phyloP scores from a whole-genome alignment of 2,797 vertebrate species.

The Falco columbarius region DNA sequence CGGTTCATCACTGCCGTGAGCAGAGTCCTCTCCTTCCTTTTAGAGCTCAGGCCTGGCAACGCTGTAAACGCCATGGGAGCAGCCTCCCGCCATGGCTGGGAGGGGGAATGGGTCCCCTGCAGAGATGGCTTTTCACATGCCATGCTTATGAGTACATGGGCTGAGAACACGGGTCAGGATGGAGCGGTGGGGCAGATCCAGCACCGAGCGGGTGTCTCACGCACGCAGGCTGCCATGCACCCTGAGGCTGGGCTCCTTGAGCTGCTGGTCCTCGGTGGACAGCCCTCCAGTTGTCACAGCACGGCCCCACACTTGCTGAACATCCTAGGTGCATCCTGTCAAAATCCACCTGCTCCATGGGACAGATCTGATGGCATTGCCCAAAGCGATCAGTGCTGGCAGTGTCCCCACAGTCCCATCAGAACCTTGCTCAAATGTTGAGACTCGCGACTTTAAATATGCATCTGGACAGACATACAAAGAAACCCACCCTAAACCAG shows the following conservation, averaged over 20 bases:
- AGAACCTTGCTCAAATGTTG: not conserved
- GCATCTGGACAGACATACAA: fast-evolving
- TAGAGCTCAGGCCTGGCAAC: not conserved
- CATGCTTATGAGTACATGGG: not conserved
- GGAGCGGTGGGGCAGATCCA: not conserved
- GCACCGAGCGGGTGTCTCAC: fast-evolving
- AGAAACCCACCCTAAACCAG: not conserved
- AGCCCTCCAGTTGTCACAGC: not conserved
- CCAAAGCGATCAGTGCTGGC: fast-evolving
- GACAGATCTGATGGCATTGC: not conserved
- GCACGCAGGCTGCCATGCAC: too few species aligned
- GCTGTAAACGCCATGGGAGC: not conserved
- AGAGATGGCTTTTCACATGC: not conserved
- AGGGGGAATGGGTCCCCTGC: not conserved
- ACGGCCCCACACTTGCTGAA: not conserved
- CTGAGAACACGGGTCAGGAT: not conserved
- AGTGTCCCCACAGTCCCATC: not conserved
- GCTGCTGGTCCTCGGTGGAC: not conserved
- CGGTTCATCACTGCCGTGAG: not conserved
- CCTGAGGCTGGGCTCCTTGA: not conserved
- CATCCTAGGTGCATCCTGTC: not conserved
- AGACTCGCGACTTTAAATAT: too few species aligned
- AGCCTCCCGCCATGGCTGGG: not conserved
- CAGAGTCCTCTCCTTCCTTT: not conserved
- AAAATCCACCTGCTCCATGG: not conserved